Evolutionary conservation across 2,113 vertebrate genomes (phyloP).

Genomic region (Junco hyemalis): DNA sequence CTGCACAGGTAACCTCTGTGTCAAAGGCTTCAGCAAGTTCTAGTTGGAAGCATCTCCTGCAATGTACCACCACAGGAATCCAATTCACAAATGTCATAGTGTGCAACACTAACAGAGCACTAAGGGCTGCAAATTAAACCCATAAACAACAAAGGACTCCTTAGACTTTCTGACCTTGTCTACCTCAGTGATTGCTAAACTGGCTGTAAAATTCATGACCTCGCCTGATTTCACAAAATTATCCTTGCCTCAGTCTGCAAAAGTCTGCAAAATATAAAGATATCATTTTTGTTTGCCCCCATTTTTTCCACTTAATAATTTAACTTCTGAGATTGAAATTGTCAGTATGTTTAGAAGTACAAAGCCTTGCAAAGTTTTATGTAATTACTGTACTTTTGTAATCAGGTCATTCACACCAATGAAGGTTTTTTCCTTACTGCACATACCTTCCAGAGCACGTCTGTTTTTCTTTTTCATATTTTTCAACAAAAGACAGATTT

Average conservation of each 20-base stretch:
- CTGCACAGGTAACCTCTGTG: neutral
- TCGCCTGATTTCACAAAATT: neutral
- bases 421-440: neutral
- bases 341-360: neutral
- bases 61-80: neutral
- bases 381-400: neutral
- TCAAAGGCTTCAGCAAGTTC: neutral
- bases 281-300: neutral
- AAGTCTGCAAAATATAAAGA: neutral
- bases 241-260: neutral
- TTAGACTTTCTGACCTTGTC: neutral
- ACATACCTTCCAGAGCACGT: neutral
- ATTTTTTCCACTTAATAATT: neutral
- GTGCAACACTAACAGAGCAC: accelerated
- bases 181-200: neutral
- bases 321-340: neutral
- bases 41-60: neutral
- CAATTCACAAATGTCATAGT: neutral
- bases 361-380: neutral
- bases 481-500: slow-evolving; percentile 40
- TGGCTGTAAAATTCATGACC: neutral
- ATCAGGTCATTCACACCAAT: neutral
- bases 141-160: neutral
- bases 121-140: neutral
- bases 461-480: slow-evolving; percentile 1